Evolutionary conservation across 2,113 vertebrate genomes (phyloP).

Genomic region (Chaenocephalus aceratus): DNA sequence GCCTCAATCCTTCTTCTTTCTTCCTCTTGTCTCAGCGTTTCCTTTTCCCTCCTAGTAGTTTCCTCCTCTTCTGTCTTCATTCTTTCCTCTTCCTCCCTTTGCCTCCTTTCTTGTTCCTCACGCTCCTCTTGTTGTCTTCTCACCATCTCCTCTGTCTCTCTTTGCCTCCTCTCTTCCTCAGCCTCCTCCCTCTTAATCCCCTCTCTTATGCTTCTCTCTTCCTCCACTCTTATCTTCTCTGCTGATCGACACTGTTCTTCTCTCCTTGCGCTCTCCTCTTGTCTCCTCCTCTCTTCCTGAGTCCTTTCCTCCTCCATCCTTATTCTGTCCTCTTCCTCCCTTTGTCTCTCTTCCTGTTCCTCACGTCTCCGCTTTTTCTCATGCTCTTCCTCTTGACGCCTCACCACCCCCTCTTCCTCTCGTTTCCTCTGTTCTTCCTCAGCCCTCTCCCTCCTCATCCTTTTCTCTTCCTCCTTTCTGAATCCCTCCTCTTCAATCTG

Average conservation of each 20-base stretch:
- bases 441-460: background rate
- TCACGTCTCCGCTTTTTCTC: background rate
- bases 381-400: background rate
- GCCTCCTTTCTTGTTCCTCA: background rate
- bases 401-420: too few relatives aligned
- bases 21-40: background rate
- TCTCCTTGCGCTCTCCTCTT: background rate
- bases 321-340: background rate
- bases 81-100: background rate
- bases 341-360: slow-evolving; percentile 16
- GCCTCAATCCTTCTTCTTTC: background rate
- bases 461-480: slow-evolving; percentile 15
- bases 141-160: background rate
- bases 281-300: slow-evolving; percentile 2
- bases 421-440: background rate
- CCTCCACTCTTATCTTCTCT: background rate
- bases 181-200: background rate
- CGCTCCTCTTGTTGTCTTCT: background rate
- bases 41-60: background rate
- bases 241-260: background rate
- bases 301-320: background rate
- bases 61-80: background rate
- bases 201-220: background rate
- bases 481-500: slow-evolving; percentile 8
- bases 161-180: background rate